Evolutionary conservation across 1,140 invertebrate genomes (phyloP).

Genomic region (Leptinotarsa texana): DNA sequence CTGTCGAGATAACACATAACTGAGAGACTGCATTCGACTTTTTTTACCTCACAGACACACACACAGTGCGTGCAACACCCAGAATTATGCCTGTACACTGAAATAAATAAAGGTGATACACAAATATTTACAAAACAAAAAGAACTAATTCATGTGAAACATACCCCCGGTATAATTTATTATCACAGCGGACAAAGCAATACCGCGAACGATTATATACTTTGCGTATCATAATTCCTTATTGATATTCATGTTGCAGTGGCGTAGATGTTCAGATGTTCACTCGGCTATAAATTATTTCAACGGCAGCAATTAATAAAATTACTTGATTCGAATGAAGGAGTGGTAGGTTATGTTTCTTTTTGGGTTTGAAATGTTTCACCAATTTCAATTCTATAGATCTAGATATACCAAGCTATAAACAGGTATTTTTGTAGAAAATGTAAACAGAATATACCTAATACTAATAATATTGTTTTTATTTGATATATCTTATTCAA

Average conservation of each 20-base stretch:
- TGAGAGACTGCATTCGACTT: not conserved
- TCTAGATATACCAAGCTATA: no score
- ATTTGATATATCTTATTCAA: no score
- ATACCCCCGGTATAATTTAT: constrained; percentile 45
- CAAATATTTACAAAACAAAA: constrained; percentile 49
- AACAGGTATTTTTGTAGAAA: no score
- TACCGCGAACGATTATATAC: constrained; percentile 49
- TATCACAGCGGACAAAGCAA: constrained; percentile 45
- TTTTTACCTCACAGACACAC: constrained; percentile 7
- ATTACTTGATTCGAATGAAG: not conserved
- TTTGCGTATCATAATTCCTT: constrained; percentile 47
- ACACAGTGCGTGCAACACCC: constrained; percentile 38
- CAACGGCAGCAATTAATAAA: constrained; percentile 16
- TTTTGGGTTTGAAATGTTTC: no score
- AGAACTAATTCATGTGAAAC: constrained; percentile 42
- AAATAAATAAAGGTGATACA: constrained; percentile 50
- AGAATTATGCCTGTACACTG: constrained; percentile 41
- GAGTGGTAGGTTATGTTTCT: no score
- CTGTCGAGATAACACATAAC: not conserved
- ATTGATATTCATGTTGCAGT: constrained; percentile 49
- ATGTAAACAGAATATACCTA: no score
- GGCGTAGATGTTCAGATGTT: constrained; percentile 37
- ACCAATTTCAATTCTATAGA: no score
- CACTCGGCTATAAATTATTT: constrained; percentile 16
- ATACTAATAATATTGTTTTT: no score